Conservation (phyloP, 2,113 vertebrate genomes). For the Nanorana parkeri region DNA sequence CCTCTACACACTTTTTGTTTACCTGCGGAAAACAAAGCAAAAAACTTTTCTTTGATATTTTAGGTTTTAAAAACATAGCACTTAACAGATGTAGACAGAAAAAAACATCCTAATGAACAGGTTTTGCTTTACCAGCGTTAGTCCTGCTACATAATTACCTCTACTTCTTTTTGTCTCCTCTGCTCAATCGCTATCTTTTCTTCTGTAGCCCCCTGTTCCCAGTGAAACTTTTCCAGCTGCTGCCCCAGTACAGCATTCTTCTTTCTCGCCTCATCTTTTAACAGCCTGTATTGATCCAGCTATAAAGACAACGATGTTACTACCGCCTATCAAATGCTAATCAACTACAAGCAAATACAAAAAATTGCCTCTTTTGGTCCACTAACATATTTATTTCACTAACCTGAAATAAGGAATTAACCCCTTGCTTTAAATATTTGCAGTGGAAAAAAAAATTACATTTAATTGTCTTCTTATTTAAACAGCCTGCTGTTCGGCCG, state of each 20-base stretch:
- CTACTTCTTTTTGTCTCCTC: slow-evolving; percentile 79
- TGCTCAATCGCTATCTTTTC: slow-evolving; percentile 83
- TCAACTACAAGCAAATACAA: too few species aligned
- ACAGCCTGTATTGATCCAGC: slow-evolving; percentile 82
- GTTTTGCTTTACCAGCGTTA: not conserved
- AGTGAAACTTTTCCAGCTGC: slow-evolving; percentile 81
- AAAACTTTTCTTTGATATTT: not conserved
- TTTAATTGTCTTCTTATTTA: too few species aligned
- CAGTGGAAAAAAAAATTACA: too few species aligned
- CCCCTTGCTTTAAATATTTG: too few species aligned
- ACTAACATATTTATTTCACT: too few species aligned
- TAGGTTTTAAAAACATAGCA: not conserved
- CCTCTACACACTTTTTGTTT: slow-evolving; percentile 76
- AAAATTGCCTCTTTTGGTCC: too few species aligned
- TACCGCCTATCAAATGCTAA: too few species aligned
- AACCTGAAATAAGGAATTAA: too few species aligned
- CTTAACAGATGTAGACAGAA: not conserved
- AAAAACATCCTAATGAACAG: not conserved
- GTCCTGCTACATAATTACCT: slow-evolving; percentile 72
- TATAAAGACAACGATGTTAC: slow-evolving; percentile 58
- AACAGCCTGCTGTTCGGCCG: too few species aligned
- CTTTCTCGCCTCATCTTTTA: slow-evolving; percentile 83
- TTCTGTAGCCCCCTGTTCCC: slow-evolving; percentile 82
- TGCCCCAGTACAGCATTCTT: slow-evolving; percentile 79
- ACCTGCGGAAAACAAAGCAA: slow-evolving; percentile 67